Conservation (phyloP, 1,140 invertebrate species). For the Stenopsyche tienmushanensis region DNA sequence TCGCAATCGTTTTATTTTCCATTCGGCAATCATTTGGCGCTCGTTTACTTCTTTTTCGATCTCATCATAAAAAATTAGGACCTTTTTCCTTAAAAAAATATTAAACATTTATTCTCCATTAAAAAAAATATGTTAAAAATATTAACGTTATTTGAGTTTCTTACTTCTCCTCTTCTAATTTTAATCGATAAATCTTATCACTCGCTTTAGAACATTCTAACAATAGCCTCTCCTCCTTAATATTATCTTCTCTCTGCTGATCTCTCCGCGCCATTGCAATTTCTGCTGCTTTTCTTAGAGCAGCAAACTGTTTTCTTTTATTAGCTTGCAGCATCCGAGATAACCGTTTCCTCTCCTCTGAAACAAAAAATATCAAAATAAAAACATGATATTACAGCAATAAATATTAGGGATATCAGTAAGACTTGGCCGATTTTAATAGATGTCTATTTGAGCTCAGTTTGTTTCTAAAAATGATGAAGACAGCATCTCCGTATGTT, state of each 20-base stretch:
- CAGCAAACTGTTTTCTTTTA: conserved; percentile 46
- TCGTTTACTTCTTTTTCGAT: conserved; percentile 58
- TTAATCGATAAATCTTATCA: conserved; percentile 43
- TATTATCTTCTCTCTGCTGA: conserved; percentile 49
- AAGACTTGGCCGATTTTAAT: no score
- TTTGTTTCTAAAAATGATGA: no score
- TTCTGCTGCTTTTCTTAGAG: conserved; percentile 55
- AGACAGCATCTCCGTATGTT: no score
- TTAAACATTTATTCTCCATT: conserved; percentile 18
- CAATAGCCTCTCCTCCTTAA: conserved; percentile 45
- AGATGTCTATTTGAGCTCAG: no score
- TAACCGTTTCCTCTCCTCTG: conserved; percentile 54
- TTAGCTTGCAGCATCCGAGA: conserved; percentile 51
- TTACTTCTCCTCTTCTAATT: conserved; percentile 44
- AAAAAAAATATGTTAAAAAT: no score
- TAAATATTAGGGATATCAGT: no score
- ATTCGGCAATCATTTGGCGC: conserved; percentile 56
- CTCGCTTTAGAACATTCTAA: conserved; percentile 40
- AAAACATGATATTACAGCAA: no score
- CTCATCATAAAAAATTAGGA: conserved; percentile 60
- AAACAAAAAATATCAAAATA: conserved; percentile 38
- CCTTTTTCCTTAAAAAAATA: conserved; percentile 50
- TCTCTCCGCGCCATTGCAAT: conserved; percentile 49
- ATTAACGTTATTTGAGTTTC: conserved; percentile 12
- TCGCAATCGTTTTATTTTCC: conserved; percentile 61